Conservation (phyloP, 2,888 invertebrate genomes). For the Endomychus coccineus region DNA sequence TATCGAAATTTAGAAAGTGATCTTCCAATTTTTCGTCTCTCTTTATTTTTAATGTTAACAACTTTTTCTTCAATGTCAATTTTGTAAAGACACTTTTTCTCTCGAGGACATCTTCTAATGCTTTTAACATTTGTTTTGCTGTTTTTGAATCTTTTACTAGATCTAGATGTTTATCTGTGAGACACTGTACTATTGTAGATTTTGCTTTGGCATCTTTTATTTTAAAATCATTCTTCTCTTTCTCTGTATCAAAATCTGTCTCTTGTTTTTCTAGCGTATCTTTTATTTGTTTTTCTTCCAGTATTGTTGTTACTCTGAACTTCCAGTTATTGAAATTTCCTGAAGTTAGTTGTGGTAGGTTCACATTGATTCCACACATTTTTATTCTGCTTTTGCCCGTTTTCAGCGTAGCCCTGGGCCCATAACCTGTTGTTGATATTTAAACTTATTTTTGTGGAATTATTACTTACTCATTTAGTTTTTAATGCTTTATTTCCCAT, state of each 20-base stretch:
- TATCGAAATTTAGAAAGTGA: constrained; percentile 26
- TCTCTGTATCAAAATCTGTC: neutral
- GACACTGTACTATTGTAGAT: constrained; percentile 23
- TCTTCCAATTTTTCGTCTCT: constrained; percentile 21
- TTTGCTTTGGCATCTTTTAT: constrained; percentile 20
- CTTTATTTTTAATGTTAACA: constrained; percentile 22
- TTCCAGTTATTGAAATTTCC: constrained; percentile 14
- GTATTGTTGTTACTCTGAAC: constrained; percentile 13
- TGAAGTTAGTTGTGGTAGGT: constrained; percentile 1
- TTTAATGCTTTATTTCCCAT: too few relatives aligned
- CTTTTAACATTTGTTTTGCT: constrained; percentile 21
- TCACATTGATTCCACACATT: too few relatives aligned
- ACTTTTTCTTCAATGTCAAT: constrained; percentile 19
- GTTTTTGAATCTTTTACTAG: constrained; percentile 22
- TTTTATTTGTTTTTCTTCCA: constrained; percentile 13
- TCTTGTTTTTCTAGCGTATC: neutral
- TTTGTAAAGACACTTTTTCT: constrained; percentile 22
- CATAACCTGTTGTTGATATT: too few relatives aligned
- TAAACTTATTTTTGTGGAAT: too few relatives aligned
- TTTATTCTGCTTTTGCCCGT: too few relatives aligned
- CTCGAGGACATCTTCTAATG: constrained; percentile 23
- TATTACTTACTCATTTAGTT: too few relatives aligned
- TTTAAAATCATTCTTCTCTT: constrained; percentile 2
- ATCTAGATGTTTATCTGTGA: constrained; percentile 22
- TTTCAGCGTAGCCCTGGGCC: too few relatives aligned